Evolutionary conservation across 2,113 vertebrate genomes (phyloP), one percentile per base, ranked within the genome.

Genomic region (Saguinus imperator): DNA sequence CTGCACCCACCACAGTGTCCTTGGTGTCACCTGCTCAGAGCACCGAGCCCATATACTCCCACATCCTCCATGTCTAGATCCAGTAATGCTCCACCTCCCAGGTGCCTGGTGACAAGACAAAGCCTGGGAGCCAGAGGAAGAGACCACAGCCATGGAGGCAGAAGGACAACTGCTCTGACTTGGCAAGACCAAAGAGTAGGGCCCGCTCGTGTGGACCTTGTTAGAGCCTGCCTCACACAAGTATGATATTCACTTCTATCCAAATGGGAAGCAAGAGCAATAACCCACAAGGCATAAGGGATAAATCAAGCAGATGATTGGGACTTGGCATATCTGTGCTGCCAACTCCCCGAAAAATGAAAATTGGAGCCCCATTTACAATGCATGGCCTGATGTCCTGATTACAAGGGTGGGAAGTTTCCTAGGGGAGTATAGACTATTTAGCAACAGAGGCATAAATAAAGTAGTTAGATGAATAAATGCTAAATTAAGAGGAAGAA

Each of bases 401-500:
- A 94, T 85, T 37, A 82, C 66, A 27, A 75, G 75, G 29, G 70
- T 40, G 52, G 70, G 27, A 40, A 25, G 64, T 35, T 58, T 96
- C 89, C 87, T 37, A 48, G 58, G 92, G 70, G 72, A 58, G 55
- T 52, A 89, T 4, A n/a, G 52, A 61, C 87, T 92, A 94, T 70
- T 96, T 84, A 95, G 90, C 84, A 81, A 90, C 90, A 94, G 73
- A 85, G 58, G 64, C 94, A 82, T 94, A 90, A 88, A 95, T 57
- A 89, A 92, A 89, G 16, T 81, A 68, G 73, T 66, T 66, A 77
- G 76, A 96, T 82, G 92, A 87, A 91, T 91, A 95, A 96, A 77
- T 93, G 96, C 76, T 92, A 92, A 97, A 97, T 97, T 92, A 95
- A 95, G 81, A 97, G 96, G 95, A 95, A 95, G 90, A 92, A 92